Conservation (phyloP, 1,140 invertebrate species). For the Aleiodes sp. region DNA sequence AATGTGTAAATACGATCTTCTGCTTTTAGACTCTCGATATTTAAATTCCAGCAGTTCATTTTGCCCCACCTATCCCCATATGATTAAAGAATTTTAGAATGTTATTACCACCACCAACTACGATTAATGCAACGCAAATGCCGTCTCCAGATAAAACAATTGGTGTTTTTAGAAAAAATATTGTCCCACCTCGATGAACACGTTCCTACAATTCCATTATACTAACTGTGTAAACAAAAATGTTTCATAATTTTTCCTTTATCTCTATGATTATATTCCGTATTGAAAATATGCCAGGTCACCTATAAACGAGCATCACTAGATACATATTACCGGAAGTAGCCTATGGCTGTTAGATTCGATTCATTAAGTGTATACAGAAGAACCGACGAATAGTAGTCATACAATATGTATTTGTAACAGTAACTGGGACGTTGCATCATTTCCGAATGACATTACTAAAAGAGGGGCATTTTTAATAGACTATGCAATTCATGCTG, state of each 20-base stretch:
- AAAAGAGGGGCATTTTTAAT: background rate
- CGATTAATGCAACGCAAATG: too few relatives aligned
- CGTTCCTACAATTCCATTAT: background rate
- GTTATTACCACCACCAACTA: too few relatives aligned
- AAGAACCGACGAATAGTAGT: background rate
- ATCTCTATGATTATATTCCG: background rate
- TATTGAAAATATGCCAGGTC: background rate
- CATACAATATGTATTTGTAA: background rate
- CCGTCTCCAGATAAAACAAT: too few relatives aligned
- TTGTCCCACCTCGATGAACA: too few relatives aligned
- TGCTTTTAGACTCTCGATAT: too few relatives aligned
- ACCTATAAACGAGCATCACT: background rate
- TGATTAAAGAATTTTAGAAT: too few relatives aligned
- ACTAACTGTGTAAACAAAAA: background rate
- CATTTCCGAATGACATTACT: slow-evolving; percentile 20
- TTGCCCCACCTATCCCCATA: too few relatives aligned
- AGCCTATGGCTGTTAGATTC: background rate
- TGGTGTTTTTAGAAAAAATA: too few relatives aligned
- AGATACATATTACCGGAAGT: slow-evolving; percentile 20
- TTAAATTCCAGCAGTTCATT: too few relatives aligned
- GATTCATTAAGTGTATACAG: slow-evolving; percentile 5
- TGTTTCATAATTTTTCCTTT: background rate
- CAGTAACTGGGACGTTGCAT: slow-evolving; percentile 13
- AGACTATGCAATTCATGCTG: background rate
- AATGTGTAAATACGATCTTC: too few relatives aligned